Evolutionary conservation across 2,113 vertebrate genomes (phyloP).

Genomic region (Etia nguti): DNA sequence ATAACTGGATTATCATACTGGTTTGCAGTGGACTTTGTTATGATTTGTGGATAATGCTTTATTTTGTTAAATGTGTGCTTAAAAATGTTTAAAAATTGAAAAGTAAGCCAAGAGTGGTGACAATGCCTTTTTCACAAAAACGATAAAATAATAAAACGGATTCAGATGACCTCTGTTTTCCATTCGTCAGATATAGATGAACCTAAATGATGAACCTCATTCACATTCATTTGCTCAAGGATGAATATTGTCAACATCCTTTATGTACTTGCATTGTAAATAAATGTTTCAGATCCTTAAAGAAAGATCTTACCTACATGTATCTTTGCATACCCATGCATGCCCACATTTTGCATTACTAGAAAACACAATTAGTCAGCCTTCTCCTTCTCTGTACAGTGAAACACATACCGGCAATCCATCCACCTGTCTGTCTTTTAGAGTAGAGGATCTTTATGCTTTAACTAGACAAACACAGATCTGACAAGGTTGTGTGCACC

Average conservation of each 20-base stretch:
- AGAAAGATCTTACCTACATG: not conserved
- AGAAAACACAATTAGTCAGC: slow-evolving; percentile 83
- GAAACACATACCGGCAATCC: not conserved
- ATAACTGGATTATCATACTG: not conserved
- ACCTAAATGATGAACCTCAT: not conserved
- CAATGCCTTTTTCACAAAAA: not conserved
- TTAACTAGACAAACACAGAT: slow-evolving; percentile 86
- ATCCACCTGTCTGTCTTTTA: slow-evolving; percentile 63
- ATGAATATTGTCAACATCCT: not conserved
- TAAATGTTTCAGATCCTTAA: not conserved
- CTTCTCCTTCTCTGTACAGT: slow-evolving; percentile 24
- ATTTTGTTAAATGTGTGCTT: not conserved
- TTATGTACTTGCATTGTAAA: not conserved
- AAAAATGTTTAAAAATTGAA: not conserved
- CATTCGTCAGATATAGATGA: accelerated
- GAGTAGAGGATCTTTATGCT: slow-evolving; percentile 78
- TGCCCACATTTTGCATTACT: slow-evolving; percentile 71
- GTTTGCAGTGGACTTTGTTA: not conserved
- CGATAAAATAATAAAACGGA: not conserved
- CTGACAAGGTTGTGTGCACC: slow-evolving; percentile 86
- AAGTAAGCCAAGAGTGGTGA: not conserved
- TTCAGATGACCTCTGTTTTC: not conserved
- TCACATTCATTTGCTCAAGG: not conserved
- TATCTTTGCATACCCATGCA: not conserved
- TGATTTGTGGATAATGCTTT: not conserved